These are phyloP conservation scores for Polylopha cassiicola DNA, from an alignment of 2,888 invertebrate genomes.

Conservation along the genomic window DNA sequence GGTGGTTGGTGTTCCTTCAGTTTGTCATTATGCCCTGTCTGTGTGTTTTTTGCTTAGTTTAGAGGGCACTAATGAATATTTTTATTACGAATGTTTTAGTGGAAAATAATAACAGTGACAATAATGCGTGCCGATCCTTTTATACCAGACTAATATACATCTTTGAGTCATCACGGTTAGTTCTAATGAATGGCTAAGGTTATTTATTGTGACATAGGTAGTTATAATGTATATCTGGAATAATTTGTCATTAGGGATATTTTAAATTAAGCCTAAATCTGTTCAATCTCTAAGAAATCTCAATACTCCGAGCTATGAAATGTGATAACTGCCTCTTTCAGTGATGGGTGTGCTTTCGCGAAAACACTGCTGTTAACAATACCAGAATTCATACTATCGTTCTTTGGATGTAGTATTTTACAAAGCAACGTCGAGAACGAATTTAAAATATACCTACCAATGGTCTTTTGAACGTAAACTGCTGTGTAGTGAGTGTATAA, in stretches of 20 bases:
- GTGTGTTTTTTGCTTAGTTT: slow-evolving; percentile 58
- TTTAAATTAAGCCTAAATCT: slow-evolving; percentile 26
- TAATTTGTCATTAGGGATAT: slow-evolving; percentile 54
- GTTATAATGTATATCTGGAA: slow-evolving; percentile 42
- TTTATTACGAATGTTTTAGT: slow-evolving; percentile 60
- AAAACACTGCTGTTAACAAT: no score
- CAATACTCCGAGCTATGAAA: no score
- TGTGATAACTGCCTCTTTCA: no score
- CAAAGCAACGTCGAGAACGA: no score
- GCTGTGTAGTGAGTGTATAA: no score
- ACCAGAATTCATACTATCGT: no score
- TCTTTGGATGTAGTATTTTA: no score
- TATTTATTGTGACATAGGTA: slow-evolving; percentile 72
- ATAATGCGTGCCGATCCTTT: slow-evolving; percentile 74
- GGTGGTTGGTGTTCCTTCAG: slow-evolving; percentile 44
- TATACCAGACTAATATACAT: slow-evolving; percentile 65
- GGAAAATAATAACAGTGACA: slow-evolving; percentile 62
- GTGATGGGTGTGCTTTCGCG: no score
- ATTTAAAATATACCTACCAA: no score
- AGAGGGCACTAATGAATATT: slow-evolving; percentile 61
- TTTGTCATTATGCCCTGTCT: slow-evolving; percentile 57
- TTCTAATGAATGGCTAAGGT: slow-evolving; percentile 67
- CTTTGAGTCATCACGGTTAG: slow-evolving; percentile 73
- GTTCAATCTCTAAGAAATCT: slow-evolving; percentile 28
- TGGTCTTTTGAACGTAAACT: no score